These are phyloP conservation scores for Ptyas mucosa DNA, from an alignment of 2,113 vertebrate species.

Conservation along the genomic window DNA sequence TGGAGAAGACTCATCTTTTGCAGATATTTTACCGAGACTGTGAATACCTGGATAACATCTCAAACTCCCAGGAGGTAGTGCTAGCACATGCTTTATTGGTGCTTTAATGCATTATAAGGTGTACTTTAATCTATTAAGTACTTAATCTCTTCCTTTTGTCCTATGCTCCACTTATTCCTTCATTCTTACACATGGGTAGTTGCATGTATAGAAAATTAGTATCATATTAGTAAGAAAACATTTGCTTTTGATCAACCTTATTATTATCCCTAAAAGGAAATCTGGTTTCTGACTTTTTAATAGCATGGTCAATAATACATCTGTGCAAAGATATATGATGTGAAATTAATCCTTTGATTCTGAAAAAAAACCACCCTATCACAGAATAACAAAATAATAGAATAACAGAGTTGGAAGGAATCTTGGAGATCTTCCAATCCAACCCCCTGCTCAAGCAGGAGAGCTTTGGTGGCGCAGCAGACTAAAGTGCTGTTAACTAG, in stretches of 20 bases:
- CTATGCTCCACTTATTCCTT: not conserved
- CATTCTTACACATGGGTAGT: not conserved
- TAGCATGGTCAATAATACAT: not conserved
- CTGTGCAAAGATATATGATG: not conserved
- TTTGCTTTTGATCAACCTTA: not conserved
- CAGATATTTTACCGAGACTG: conserved; percentile 82
- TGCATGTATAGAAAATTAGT: no score
- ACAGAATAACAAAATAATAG: not conserved
- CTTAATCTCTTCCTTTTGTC: not conserved
- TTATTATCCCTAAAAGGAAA: not conserved
- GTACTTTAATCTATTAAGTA: not conserved
- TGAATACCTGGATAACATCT: conserved; percentile 71
- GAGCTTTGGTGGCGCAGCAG: no score
- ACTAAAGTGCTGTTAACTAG: no score
- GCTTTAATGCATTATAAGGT: not conserved
- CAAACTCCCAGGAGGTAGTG: conserved; percentile 80
- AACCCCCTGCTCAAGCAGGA: not conserved
- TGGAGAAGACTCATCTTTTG: conserved; percentile 73
- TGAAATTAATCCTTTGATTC: not conserved
- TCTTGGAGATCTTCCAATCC: not conserved
- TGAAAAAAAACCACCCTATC: not conserved
- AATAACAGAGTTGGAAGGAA: not conserved
- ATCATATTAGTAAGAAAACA: not conserved
- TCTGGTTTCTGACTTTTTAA: not conserved
- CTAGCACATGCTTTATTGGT: not conserved